phyloP scores from a whole-genome alignment of 2,113 vertebrate genomes.

The Pandion haliaetus region DNA sequence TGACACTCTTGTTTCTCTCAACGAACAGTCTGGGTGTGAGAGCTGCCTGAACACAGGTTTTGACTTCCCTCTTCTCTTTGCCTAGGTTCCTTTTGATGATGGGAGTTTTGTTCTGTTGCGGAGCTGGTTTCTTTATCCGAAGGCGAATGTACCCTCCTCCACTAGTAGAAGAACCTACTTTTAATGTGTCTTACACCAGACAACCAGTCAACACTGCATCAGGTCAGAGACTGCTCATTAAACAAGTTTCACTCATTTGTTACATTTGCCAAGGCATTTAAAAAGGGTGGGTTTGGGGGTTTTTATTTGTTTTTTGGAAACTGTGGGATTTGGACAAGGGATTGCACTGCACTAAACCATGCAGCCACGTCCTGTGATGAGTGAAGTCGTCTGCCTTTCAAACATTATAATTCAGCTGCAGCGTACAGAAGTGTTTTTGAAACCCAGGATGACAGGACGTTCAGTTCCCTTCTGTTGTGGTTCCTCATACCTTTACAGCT shows the following conservation, averaged over 20 bases:
- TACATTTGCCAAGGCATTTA: not conserved
- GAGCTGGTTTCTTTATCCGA: constrained; percentile 94
- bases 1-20: not conserved
- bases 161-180: constrained; percentile 88
- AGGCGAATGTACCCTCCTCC: constrained; percentile 91
- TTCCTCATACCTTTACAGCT: not conserved
- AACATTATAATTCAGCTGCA: not conserved
- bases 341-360: not conserved
- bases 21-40: not conserved
- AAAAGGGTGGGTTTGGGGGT: not conserved
- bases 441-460: not conserved
- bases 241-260: not conserved
- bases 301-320: not conserved
- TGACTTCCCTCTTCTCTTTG: not conserved
- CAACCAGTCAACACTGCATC: constrained; percentile 81
- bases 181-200: constrained; percentile 95
- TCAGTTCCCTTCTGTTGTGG: not conserved
- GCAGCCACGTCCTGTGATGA: not conserved
- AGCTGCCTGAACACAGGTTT: not conserved
- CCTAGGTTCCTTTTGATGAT: constrained; percentile 96
- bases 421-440: not conserved
- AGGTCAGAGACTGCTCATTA: constrained; percentile 75
- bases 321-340: not conserved
- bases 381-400: not conserved
- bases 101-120: constrained; percentile 95